Evolutionary conservation across 2,797 vertebrate genomes (phyloP).

Genomic region (Cryptoprocta ferox): DNA sequence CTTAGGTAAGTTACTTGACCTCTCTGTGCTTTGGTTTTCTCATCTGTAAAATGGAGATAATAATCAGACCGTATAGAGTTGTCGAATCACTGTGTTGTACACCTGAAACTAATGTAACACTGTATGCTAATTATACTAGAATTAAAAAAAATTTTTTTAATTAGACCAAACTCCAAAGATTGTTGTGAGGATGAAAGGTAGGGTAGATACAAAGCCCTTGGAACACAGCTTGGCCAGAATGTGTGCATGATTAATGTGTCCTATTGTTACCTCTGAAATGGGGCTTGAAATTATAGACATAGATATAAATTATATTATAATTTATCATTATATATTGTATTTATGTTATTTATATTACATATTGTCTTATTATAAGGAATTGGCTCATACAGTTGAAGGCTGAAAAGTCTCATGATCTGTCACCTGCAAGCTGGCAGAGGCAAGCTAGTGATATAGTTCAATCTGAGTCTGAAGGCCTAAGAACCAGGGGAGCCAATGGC

Average conservation of each 20-base stretch:
- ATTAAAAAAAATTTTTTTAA: not conserved
- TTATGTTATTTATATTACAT: not conserved
- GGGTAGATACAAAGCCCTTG: conserved; percentile 2
- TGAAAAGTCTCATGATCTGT: not conserved
- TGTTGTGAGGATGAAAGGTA: not conserved
- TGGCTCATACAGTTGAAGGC: not conserved
- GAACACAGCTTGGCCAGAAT: not conserved
- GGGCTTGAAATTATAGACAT: not conserved
- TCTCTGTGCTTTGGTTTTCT: conserved; percentile 13
- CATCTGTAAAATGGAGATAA: conserved; percentile 2
- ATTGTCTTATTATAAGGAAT: not conserved
- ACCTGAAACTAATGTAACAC: not conserved
- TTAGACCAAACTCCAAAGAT: not conserved
- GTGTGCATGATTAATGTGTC: not conserved
- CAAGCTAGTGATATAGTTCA: no score
- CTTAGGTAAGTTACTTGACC: not conserved
- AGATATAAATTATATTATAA: not conserved
- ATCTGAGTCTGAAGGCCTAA: not conserved
- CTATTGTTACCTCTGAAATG: not conserved
- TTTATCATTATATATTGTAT: not conserved
- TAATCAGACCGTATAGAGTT: not conserved
- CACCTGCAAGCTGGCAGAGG: not conserved
- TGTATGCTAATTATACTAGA: not conserved
- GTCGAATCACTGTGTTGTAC: not conserved
- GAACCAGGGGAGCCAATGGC: not conserved